Evolutionary conservation across 2,888 invertebrate genomes (phyloP), one percentile per base, ranked within the genome.

Genomic region (Cryptophagus acutangulus): DNA sequence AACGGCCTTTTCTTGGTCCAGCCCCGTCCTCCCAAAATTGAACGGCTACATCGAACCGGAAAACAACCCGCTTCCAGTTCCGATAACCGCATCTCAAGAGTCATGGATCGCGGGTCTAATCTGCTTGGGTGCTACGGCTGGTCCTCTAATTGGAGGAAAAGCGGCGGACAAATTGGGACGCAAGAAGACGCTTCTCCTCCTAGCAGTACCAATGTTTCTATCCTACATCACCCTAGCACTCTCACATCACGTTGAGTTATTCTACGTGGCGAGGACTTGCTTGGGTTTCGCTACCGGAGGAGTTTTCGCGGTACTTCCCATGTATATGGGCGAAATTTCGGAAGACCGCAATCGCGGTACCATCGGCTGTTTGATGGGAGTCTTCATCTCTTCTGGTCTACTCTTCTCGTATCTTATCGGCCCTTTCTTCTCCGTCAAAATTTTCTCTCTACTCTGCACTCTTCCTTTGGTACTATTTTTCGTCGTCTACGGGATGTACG

Each of bases 301-400:
- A 59, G 70, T 79, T 9, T 84, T 82, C 69, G 79, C 83, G 0
- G 77, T 82, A 1, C 77, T 81, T 1, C 89, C 91, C 0, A 84
- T 90, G 77, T 92, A 91, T 69, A 78, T 88, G 43, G 87, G 87
- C 26, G 92, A 92, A 69, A 86, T 89, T 24, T 78, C 89, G 3
- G 82, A 87, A 73, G 79, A 82, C 39, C 81, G 82, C 17, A 78
- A 81, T 9, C 74, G 93, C 42, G 92, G 91, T 0, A 79, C 84
- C 0, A 70, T 90, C 1, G 52, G 54, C 6, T 43, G 88, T 0
- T 78, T 51, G 8, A 36, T 58, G 33, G 51, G 50, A 1, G 40
- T 58, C 4, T 53, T 55, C 12, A 17, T 49, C 4, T 41, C 51
- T 1, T 6, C 43, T 0, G 61, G 61, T 4, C 16, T 55, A 1